Evolutionary conservation across 2,797 vertebrate genomes (phyloP).

Genomic region (Pipistrellus kuhlii): DNA sequence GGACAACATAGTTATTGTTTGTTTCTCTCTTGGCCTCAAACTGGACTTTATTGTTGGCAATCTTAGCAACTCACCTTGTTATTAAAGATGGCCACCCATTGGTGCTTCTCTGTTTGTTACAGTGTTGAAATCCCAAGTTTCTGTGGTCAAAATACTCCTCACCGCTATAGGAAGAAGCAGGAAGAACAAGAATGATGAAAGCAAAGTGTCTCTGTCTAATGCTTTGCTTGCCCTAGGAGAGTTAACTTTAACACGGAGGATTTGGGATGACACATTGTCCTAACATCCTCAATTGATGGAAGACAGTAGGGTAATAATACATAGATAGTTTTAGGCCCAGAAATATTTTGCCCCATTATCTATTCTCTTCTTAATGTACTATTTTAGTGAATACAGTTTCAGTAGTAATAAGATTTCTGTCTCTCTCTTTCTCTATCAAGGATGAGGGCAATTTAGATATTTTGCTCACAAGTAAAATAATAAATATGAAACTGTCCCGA

Average conservation of each 20-base stretch:
- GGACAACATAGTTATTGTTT: background rate
- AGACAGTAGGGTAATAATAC: background rate
- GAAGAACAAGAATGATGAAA: background rate
- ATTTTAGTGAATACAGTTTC: constrained; percentile 6
- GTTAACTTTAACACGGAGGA: background rate
- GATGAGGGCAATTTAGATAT: constrained; percentile 13
- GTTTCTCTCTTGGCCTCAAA: background rate
- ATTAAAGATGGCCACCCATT: background rate
- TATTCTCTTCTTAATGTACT: background rate
- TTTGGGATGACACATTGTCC: background rate
- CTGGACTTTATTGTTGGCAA: background rate
- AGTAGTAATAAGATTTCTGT: background rate
- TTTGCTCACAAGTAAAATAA: constrained; percentile 47
- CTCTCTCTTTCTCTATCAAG: background rate
- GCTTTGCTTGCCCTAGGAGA: background rate
- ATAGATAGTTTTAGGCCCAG: background rate
- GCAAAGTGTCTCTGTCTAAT: background rate
- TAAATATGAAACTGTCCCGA: background rate
- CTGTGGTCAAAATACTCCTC: background rate
- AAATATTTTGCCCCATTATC: background rate
- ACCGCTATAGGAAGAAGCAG: background rate
- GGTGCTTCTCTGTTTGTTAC: background rate
- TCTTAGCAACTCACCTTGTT: background rate
- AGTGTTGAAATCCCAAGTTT: background rate
- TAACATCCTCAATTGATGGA: background rate